Percentiles rank a stretch among this genome's conserved stretches.
Evolutionary conservation across 2,797 vertebrate species (phyloP).

Genomic region (Lutra lutra): DNA sequence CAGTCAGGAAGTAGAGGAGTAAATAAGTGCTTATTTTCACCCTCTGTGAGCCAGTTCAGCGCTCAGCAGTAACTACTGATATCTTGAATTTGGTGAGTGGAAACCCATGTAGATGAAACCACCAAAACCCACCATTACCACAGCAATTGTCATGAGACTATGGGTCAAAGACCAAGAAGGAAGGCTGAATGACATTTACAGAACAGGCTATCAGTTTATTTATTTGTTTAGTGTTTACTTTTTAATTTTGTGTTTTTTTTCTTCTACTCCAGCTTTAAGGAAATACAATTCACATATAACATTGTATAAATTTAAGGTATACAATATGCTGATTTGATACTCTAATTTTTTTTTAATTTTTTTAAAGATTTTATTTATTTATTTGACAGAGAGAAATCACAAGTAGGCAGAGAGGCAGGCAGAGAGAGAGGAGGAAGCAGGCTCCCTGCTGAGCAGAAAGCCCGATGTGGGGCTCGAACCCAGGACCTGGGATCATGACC

Average conservation of each 20-base stretch:
- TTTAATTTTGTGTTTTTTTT: background rate
- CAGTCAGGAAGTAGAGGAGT: background rate
- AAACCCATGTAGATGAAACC: background rate
- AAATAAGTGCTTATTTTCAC: background rate
- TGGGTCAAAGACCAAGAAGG: background rate
- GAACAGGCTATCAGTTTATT: background rate
- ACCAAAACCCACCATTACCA: background rate
- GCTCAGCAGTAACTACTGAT: background rate
- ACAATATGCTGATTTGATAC: background rate
- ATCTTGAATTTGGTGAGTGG: background rate
- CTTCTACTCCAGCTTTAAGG: background rate
- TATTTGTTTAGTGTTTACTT: background rate
- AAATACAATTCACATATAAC: background rate
- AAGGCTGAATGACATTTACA: background rate
- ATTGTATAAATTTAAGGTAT: background rate
- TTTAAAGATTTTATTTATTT: no score
- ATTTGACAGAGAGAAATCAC: no score
- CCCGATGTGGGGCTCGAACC: no score
- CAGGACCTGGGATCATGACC: no score
- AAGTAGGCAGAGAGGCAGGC: no score
- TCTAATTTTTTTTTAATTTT: no score
- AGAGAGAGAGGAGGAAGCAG: no score
- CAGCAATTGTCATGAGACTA: background rate
- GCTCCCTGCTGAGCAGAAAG: no score
- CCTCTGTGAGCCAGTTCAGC: no score